These are phyloP conservation scores for Oryzias woworae DNA, from an alignment of 2,113 vertebrate species.

Conservation along the genomic window DNA sequence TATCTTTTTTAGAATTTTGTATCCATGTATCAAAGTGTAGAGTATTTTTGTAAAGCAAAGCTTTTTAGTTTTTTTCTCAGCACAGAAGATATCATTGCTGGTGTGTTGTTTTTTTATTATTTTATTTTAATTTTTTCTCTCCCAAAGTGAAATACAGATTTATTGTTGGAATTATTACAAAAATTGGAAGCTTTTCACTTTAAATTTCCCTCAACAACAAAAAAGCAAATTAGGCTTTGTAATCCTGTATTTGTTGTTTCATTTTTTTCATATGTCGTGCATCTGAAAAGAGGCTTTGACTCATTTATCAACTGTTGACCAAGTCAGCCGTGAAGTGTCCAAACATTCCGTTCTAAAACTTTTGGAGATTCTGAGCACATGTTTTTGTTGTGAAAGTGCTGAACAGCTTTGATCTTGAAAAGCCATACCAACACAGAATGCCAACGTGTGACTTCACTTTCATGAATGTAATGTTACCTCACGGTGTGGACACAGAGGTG, in stretches of 20 bases:
- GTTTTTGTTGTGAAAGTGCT: constrained; percentile 36
- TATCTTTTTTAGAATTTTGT: constrained; percentile 73
- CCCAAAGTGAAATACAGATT: constrained; percentile 50
- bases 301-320: constrained; percentile 66
- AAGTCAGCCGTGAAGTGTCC: constrained; percentile 60
- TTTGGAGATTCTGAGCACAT: constrained; percentile 63
- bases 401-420: constrained; percentile 58
- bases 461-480: constrained; percentile 79
- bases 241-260: background rate
- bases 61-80: constrained; percentile 60
- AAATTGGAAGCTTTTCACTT: constrained; percentile 35
- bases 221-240: constrained; percentile 19
- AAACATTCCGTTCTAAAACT: constrained; percentile 68
- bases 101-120: constrained; percentile 29
- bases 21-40: constrained; percentile 75
- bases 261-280: constrained; percentile 26
- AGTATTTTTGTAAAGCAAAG: constrained; percentile 79
- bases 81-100: constrained; percentile 67
- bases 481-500: constrained; percentile 66
- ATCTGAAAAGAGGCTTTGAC: constrained; percentile 69
- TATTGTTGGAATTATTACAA: constrained; percentile 43
- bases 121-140: too few relatives aligned
- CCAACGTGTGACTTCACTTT: constrained; percentile 71
- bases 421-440: constrained; percentile 74
- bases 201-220: constrained; percentile 37